These are phyloP conservation scores for Peromyscus nudipes DNA, from an alignment of 2,797 vertebrate species.

Conservation along the genomic window DNA sequence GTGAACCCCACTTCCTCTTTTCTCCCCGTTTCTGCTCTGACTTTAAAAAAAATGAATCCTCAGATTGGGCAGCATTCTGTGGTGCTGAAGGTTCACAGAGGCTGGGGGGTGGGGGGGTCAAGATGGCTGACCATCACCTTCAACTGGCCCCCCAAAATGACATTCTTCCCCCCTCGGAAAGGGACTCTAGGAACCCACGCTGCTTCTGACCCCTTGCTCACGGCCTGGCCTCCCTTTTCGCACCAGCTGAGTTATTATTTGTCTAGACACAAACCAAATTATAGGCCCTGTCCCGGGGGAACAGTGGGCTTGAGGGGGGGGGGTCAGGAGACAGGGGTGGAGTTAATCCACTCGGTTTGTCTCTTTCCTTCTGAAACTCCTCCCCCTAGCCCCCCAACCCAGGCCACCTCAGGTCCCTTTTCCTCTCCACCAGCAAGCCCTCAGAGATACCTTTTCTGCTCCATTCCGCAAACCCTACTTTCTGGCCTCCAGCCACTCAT, in stretches of 20 bases:
- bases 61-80: background rate
- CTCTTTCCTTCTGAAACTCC: background rate
- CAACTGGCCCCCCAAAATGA: background rate
- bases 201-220: background rate
- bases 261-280: conserved; percentile 85
- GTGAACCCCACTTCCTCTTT: conserved; percentile 43
- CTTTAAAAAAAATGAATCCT: background rate
- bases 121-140: background rate
- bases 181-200: background rate
- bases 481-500: background rate
- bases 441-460: conserved; percentile 61
- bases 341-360: background rate
- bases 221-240: conserved; percentile 23
- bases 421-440: background rate
- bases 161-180: background rate
- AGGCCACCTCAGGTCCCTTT: background rate
- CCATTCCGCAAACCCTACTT: background rate
- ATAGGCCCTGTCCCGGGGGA: conserved; percentile 68
- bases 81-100: background rate
- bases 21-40: background rate
- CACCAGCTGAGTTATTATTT: conserved; percentile 83
- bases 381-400: background rate
- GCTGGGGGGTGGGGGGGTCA: fast-evolving
- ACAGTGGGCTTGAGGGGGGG: conserved; percentile 67
- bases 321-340: conserved; percentile 31